Base-by-base conservation (phyloP, 2,113 vertebrate genomes). In the Bucco capensis region DNA sequence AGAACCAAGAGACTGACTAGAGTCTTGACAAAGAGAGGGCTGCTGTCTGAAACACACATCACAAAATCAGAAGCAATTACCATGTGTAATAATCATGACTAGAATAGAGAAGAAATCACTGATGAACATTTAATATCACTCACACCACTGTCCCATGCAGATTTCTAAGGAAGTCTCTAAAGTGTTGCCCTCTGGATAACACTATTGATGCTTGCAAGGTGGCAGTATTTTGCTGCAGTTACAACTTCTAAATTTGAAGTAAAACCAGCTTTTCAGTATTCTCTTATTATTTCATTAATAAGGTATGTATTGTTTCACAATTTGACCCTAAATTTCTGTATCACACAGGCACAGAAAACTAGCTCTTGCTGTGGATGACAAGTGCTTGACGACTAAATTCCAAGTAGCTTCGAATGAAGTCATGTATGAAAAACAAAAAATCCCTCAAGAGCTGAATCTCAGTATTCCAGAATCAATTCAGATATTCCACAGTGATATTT, bases 1-100 rank as follows among this genome's bases (percentile, higher is more conserved):
- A 30, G 99, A 99, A 95, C 98, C 98, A 93, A 95, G 69, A 71
- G 97, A 98, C 51, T 97, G 93, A 83, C 94, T 96, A 24, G 95
- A 96, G 35, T 98, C 98, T 75, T 54, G 97, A 81, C 81, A 96
- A 35, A 95, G 54, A 83, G 97, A 88, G 19, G 74, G 61, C 10
- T 98, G 98, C 37, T 98, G 97, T 92, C 99, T 99, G 95, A 89
- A 96, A 94, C 53, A 94, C 47, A 50, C 38, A 87, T 70, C 14
- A 94, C 62, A 87, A 92, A 67, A 54, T 30, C 76, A 35, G 19
- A 86, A 86, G 13, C 8, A 94, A 88, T 30, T 51, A 35, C 19
- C 8, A 46, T 5, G 46, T 10, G 2, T 18, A 79, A 57, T 38
- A 83, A 65, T 19, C 12, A 67, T 1, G 1, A 86, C 67, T 4